phyloP scores from a whole-genome alignment of 2,113 vertebrate species.

The Myotis lucifugus region DNA sequence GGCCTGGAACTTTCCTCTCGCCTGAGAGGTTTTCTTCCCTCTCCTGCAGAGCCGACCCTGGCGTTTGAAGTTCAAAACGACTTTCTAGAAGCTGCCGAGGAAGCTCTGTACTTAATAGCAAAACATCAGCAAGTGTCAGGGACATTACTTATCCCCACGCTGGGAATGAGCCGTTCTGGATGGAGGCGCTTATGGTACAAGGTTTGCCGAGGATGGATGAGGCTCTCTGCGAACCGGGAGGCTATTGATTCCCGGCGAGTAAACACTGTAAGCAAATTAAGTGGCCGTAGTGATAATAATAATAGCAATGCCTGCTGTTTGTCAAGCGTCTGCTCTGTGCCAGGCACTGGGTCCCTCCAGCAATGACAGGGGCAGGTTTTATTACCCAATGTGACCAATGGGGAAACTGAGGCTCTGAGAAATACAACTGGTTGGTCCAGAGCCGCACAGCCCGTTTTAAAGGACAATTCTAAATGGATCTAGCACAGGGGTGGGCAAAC shows the following conservation, averaged over 20 bases:
- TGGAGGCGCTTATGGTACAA: background rate
- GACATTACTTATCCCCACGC: constrained; percentile 44
- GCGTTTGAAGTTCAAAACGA: background rate
- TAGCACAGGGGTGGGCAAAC: too few species aligned
- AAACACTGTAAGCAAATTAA: constrained; percentile 65
- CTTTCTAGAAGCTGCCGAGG: constrained; percentile 29
- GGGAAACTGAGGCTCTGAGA: background rate
- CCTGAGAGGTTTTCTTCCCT: background rate
- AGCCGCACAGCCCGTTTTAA: fast-evolving
- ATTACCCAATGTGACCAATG: background rate
- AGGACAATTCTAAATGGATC: background rate
- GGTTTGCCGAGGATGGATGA: constrained; percentile 47
- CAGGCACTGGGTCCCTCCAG: background rate
- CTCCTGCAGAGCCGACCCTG: background rate
- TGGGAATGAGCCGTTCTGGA: constrained; percentile 40
- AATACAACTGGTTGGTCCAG: background rate
- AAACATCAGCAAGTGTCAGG: constrained; percentile 7
- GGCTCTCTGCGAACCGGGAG: background rate
- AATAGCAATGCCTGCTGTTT: background rate
- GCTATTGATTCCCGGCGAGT: background rate
- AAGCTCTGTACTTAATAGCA: background rate
- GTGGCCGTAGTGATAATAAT: background rate
- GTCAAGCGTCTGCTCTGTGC: background rate
- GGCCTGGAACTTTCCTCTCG: constrained; percentile 65
- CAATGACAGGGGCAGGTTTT: background rate